phyloP scores from a whole-genome alignment of 2,888 invertebrate genomes.

The Serrognathus titanus region DNA sequence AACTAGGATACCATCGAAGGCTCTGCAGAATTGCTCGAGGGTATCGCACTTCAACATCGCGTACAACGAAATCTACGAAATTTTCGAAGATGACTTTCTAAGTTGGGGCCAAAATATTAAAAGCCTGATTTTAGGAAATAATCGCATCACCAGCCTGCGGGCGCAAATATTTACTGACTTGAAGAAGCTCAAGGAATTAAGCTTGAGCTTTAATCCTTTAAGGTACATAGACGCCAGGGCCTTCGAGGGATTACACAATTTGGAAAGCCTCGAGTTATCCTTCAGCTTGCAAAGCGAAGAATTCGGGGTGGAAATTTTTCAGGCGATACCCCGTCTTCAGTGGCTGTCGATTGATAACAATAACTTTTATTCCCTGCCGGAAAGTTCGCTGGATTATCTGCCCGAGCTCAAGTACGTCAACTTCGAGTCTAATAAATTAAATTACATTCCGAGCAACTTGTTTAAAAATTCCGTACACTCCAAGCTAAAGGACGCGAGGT shows the following conservation, averaged over 20 bases:
- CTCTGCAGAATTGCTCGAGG: conserved; percentile 68
- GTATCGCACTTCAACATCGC: conserved; percentile 85
- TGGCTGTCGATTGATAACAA: conserved; percentile 88
- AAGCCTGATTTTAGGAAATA: conserved; percentile 79
- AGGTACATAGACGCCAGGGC: conserved; percentile 77
- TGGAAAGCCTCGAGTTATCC: conserved; percentile 82
- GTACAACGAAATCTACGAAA: conserved; percentile 79
- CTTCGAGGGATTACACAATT: conserved; percentile 70
- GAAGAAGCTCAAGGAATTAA: conserved; percentile 78
- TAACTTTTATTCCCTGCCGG: conserved; percentile 70
- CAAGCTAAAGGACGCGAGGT: conserved; percentile 71
- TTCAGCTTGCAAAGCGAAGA: conserved; percentile 79
- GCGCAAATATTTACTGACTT: conserved; percentile 70
- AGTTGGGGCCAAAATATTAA: conserved; percentile 74
- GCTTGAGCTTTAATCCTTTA: conserved; percentile 87
- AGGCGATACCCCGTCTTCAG: conserved; percentile 68
- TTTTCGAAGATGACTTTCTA: conserved; percentile 71
- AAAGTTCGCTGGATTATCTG: conserved; percentile 68
- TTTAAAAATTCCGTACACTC: conserved; percentile 68
- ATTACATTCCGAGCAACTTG: conserved; percentile 64
- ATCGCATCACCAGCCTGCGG: conserved; percentile 72
- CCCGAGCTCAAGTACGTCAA: conserved; percentile 75
- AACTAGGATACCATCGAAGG: conserved; percentile 65
- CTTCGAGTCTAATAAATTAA: conserved; percentile 80
- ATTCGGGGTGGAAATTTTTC: conserved; percentile 73